Evolutionary conservation across 2,797 vertebrate genomes (phyloP).

Genomic region (Adelosebastes latens): DNA sequence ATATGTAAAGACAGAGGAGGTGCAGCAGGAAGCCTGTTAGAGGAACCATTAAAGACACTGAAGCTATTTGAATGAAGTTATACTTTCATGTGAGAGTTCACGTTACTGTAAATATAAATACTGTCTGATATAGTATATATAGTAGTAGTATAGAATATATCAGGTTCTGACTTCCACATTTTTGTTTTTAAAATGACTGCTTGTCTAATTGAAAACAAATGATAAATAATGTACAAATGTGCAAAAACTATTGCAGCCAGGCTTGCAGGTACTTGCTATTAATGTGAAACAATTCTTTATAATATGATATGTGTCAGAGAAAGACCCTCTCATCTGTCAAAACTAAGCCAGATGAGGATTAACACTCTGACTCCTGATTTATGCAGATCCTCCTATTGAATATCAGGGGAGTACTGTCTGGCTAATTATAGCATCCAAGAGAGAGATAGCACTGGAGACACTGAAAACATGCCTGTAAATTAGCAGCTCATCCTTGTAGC

Average conservation of each 20-base stretch:
- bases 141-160: too few species aligned
- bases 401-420: conserved; percentile 62
- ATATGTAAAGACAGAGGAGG: conserved; percentile 34
- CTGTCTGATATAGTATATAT: neutral
- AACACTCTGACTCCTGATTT: conserved; percentile 68
- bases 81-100: conserved; percentile 22
- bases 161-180: neutral
- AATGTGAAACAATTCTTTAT: conserved; percentile 43
- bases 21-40: conserved; percentile 18
- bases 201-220: conserved; percentile 2
- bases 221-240: neutral
- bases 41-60: conserved; percentile 1
- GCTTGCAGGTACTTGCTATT: conserved; percentile 42
- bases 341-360: conserved; percentile 74
- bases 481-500: conserved; percentile 22
- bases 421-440: conserved; percentile 68
- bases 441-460: conserved; percentile 49
- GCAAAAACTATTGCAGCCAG: conserved; percentile 1
- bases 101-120: neutral
- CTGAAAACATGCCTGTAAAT: conserved; percentile 35
- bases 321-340: conserved; percentile 55
- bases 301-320: conserved; percentile 59
- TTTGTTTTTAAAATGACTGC: conserved; percentile 5
- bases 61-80: neutral
- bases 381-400: conserved; percentile 76